Evolutionary conservation across 2,888 invertebrate species (phyloP), one percentile per base, ranked within the genome.

Genomic region (Clusia tigrina): DNA sequence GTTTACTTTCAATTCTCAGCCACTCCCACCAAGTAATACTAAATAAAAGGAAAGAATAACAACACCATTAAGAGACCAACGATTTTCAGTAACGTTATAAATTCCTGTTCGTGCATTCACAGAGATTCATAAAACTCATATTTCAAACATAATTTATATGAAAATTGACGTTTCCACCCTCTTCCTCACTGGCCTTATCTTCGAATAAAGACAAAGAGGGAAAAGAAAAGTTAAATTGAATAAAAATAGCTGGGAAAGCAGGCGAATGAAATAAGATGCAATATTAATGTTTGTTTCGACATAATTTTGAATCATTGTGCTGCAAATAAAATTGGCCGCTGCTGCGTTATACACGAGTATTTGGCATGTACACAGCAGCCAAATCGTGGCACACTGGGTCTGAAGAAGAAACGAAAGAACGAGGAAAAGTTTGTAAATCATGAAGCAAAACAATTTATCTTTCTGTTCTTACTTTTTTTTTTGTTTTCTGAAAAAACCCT

Each of bases 401-500:
- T n/a, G 20, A 42, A 42, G 3, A 42, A 6, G n/a, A 42, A 42
- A 12, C n/a, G 10, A n/a, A 42, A 42, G n/a, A 42, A 42, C 9
- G n/a, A n/a, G 3, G n/a, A n/a, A 6, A 42, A n/a, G 42, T 42
- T 42, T 74, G 74, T 76, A 75, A 76, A 75, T 76, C 77, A 76
- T 76, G 69, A 72, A 76, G 58, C 67, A 76, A 76, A 75, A 75
- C 77, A 73, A 75, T 75, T 75, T 76, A 75, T 75, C 76, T 76
- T 75, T 18, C 48, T 26, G 9, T n/a, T n/a, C n/a, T n/a, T n/a
- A n/a, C n/a, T n/a, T n/a, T n/a, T n/a, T n/a, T n/a, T n/a, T n/a
- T n/a, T n/a, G n/a, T n/a, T n/a, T n/a, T n/a, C n/a, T n/a, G n/a
- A n/a, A n/a, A n/a, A 15, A 42, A n/a, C 42, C 42, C 42, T 17